phyloP scores from a whole-genome alignment of 2,113 vertebrate species.

The Hippoglossus stenolepis region DNA sequence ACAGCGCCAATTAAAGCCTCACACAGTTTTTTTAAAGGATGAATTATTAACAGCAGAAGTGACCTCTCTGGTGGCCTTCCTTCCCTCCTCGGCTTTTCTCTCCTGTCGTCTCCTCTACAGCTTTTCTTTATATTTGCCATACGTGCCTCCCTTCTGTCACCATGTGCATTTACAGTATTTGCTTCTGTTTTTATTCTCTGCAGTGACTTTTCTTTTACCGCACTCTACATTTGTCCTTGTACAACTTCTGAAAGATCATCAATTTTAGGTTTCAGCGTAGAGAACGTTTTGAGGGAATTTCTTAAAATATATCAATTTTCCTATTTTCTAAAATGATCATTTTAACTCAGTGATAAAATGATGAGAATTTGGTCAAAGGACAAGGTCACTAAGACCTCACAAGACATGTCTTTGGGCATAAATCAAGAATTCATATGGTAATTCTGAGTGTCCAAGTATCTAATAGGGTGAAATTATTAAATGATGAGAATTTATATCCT shows the following conservation, averaged over 20 bases:
- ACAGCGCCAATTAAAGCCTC: conserved; percentile 81
- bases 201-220: conserved; percentile 7
- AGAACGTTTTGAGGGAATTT: background rate
- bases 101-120: conserved; percentile 19
- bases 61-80: conserved; percentile 73
- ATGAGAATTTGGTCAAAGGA: background rate
- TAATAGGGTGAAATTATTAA: no score
- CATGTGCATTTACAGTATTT: background rate
- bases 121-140: conserved; percentile 14
- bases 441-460: no score
- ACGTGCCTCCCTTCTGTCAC: background rate
- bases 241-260: conserved; percentile 18
- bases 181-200: conserved; percentile 3
- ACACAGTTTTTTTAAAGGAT: conserved; percentile 77
- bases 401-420: background rate
- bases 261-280: background rate
- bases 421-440: background rate
- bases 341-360: background rate
- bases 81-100: conserved; percentile 34
- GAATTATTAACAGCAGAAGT: conserved; percentile 83
- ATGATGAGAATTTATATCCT: no score
- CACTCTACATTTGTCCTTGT: background rate
- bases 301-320: background rate
- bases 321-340: background rate
- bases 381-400: background rate